Evolutionary conservation across 2,888 invertebrate genomes (phyloP).

Genomic region (Neoascia interrupta): DNA sequence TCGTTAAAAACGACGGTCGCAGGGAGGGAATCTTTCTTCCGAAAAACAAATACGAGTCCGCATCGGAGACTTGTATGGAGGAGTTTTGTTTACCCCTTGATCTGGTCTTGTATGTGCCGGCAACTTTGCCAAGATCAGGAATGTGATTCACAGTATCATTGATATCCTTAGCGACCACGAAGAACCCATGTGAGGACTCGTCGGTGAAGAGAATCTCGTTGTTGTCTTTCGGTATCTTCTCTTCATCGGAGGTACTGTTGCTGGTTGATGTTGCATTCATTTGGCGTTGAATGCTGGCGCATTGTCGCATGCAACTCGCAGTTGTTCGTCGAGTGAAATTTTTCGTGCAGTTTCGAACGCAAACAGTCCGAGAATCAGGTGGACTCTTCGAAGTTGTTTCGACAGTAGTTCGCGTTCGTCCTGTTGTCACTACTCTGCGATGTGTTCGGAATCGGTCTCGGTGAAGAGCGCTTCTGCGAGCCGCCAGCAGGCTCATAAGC

Average conservation of each 20-base stretch:
- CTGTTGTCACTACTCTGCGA: constrained; percentile 74
- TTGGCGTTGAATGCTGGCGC: constrained; percentile 75
- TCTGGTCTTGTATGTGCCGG: constrained; percentile 71
- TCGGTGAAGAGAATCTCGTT: constrained; percentile 80
- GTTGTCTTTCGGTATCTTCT: constrained; percentile 74
- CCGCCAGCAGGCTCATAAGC: constrained; percentile 82
- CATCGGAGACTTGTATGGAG: constrained; percentile 67
- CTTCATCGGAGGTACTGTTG: constrained; percentile 39
- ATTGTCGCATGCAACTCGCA: constrained; percentile 79
- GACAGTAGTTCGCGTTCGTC: constrained; percentile 72
- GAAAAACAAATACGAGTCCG: constrained; percentile 85
- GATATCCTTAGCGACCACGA: constrained; percentile 78
- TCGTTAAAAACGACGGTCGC: constrained; percentile 75
- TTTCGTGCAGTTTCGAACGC: constrained; percentile 79
- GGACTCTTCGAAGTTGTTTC: constrained; percentile 77
- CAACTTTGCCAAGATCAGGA: constrained; percentile 72
- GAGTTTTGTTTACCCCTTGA: constrained; percentile 72
- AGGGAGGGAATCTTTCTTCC: constrained; percentile 83
- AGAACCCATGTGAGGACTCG: constrained; percentile 78
- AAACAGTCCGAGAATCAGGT: constrained; percentile 76
- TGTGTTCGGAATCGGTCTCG: constrained; percentile 81
- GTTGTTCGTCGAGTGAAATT: constrained; percentile 79
- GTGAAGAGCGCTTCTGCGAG: constrained; percentile 83
- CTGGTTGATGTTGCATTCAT: constrained; percentile 68
- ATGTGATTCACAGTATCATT: constrained; percentile 78